phyloP scores from a whole-genome alignment of 2,797 vertebrate species.

The Morus bassanus region DNA sequence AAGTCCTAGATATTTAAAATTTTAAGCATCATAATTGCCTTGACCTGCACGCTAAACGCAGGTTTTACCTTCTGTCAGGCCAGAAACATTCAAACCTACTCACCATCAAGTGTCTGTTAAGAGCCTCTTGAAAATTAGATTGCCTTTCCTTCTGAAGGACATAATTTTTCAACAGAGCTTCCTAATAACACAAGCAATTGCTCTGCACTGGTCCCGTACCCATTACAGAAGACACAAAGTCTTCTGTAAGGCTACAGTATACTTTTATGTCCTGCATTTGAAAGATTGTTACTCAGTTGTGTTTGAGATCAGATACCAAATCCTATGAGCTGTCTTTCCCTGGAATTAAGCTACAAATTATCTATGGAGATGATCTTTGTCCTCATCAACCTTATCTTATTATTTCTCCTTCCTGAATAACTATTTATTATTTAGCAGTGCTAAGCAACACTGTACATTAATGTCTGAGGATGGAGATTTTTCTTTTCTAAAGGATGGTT shows the following conservation, averaged over 20 bases:
- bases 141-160: background rate
- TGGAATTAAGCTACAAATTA: background rate
- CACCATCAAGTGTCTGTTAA: background rate
- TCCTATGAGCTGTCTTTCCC: background rate
- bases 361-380: background rate
- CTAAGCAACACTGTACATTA: background rate
- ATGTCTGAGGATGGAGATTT: background rate
- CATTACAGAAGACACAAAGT: background rate
- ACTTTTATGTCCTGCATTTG: background rate
- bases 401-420: background rate
- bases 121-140: background rate
- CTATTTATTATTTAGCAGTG: background rate
- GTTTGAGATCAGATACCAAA: background rate
- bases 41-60: background rate
- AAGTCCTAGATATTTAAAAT: background rate
- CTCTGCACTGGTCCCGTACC: background rate
- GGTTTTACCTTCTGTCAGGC: background rate
- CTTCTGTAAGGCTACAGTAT: accelerated
- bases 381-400: background rate
- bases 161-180: background rate
- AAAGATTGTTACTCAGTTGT: background rate
- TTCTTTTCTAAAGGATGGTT: background rate
- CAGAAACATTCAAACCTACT: background rate
- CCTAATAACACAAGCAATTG: background rate
- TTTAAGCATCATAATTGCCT: background rate